Evolutionary conservation across 2,797 vertebrate species (phyloP), one percentile per base, ranked within the genome.

Genomic region (Manis crassicaudata): DNA sequence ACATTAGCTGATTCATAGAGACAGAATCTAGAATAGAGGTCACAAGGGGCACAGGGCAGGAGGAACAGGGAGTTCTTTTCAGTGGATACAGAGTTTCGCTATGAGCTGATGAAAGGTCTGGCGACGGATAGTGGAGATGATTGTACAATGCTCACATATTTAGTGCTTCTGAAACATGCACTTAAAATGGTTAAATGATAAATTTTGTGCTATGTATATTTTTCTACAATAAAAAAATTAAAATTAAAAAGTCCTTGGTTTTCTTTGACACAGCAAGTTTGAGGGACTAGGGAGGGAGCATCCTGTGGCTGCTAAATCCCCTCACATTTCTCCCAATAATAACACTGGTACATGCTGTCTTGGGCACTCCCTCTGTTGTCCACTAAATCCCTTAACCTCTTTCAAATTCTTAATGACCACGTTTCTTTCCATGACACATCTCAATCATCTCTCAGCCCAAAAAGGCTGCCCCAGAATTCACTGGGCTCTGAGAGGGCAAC

Each of bases 181-280:
- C 32, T 37, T 81, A 23, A 43, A 20, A 25, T 65, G 27, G 10
- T 83, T 56, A 90, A 83, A 84, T 62, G 14, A 18, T 83, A 14
- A 65, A 58, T 67, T 88, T 77, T 46, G 37, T 20, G 29, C 67
- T 68, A 62, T 52, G 18, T 6, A 40, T 87, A 27, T 89, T 89
- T 93, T 83, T 25, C 29, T 27, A 72, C 20, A 87, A 65, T 29
- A 81, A 92, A 95, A 91, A 79, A 46, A 62, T 23, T 73, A n/a
- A 84, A 82, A 91, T 25, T 25, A 40, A 54, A 82, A 86, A n/a
- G 18, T 21, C 21, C 60, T 81, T 95, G 60, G 3, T 37, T 76
- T 90, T 77, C 56, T 94, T 77, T 50, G 32, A 65, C 60, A 63
- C 7, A 29, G 40, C 35, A 82, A 83, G 94, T 52, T 18, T 23